Evolutionary conservation across 2,888 invertebrate species (phyloP).

Genomic region (Neoaliturus tenellus): DNA sequence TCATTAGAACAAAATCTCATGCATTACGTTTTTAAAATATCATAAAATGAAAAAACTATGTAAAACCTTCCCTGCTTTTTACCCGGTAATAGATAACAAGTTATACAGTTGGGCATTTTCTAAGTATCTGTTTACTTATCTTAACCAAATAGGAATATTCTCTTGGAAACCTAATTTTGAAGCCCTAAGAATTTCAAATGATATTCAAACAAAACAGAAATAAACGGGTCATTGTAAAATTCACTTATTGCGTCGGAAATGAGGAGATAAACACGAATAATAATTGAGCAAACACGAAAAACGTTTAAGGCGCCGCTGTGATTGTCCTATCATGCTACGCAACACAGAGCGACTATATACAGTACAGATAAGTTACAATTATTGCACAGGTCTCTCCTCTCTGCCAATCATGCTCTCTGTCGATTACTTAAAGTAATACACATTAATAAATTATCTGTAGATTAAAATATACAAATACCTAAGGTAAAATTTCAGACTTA

Average conservation of each 20-base stretch:
- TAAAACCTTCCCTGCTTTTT: conserved; percentile 18
- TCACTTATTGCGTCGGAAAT: conserved; percentile 5
- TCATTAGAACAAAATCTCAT: background rate
- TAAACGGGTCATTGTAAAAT: background rate
- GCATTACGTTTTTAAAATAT: background rate
- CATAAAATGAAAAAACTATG: background rate
- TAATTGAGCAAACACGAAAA: conserved; percentile 50
- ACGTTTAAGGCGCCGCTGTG: conserved; percentile 47
- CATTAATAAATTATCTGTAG: conserved; percentile 29
- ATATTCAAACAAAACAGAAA: background rate
- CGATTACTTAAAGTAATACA: conserved; percentile 42
- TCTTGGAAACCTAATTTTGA: background rate
- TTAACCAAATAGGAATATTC: background rate
- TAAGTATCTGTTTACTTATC: background rate
- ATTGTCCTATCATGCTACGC: conserved; percentile 40
- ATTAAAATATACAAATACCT: conserved; percentile 45
- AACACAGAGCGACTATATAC: conserved; percentile 7
- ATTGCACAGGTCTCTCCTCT: conserved; percentile 38
- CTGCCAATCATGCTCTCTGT: background rate
- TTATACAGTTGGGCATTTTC: background rate
- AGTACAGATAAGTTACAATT: background rate
- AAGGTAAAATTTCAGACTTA: conserved; percentile 50
- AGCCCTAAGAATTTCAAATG: background rate
- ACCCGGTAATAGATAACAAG: background rate
- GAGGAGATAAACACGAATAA: conserved; percentile 22